Evolutionary conservation across 2,888 invertebrate genomes (phyloP), one percentile per base, ranked within the genome.

Genomic region (Drosophila neotestacea): DNA sequence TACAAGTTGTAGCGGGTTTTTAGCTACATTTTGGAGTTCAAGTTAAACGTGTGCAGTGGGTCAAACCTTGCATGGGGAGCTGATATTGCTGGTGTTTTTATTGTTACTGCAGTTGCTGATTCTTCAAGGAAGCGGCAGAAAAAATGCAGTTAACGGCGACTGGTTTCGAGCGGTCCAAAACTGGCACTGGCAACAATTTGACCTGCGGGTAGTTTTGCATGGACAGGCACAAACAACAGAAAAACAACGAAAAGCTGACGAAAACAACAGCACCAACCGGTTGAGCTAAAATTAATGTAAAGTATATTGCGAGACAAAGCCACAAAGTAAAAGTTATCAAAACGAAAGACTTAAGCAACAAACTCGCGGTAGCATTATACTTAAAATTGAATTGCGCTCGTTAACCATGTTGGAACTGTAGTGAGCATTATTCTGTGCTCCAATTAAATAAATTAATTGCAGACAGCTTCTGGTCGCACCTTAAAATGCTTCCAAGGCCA

Each of bases 31-130:
- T 85, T 88, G 74, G 88, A 88, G 85, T 85, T 85, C 88, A 85
- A 85, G 85, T 88, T 88, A 88, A 84, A 86, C 86, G 80, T 87
- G 84, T 84, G 72, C 84, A 88, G 80, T 85, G 85, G 85, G 85
- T 85, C 85, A 85, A 86, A 68, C 63, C 79, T 82, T 77, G 85
- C 78, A 50, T 59, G 75, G 73, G 70, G 64, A 71, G 50, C 52
- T 56, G 48, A 27, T 27, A 67, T 16, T 42, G 65, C 27, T 48
- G 66, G 22, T 34, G 51, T 10, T 36, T 34, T 7, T 32, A 32
- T 13, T 28, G 13, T 30, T 16, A 32, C 7, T 30, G 32, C 10
- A 4, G 44, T 67, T 62, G 74, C 41, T 46, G 70, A 87, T 76
- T 85, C 82, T 80, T 82, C 76, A 73, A 87, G 83, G 87, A 85